phyloP scores from a whole-genome alignment of 2,113 vertebrate genomes.

The Ageneiosus marmoratus region DNA sequence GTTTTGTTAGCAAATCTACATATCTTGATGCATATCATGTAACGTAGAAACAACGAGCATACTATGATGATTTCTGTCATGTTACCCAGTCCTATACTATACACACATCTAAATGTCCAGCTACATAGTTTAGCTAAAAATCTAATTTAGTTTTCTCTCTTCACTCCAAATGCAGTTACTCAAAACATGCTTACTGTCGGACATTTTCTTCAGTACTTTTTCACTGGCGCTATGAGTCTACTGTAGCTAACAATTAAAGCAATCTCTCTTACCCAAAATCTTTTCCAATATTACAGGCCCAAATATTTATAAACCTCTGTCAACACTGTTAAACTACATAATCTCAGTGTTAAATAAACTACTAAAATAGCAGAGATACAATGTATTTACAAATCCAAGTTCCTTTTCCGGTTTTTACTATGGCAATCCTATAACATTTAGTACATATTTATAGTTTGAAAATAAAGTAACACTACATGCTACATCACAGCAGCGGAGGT shows the following conservation, averaged over 20 bases:
- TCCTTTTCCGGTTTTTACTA: neutral
- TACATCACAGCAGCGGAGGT: neutral
- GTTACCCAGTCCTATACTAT: neutral
- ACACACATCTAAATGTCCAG: neutral
- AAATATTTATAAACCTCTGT: neutral
- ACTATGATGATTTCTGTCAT: neutral
- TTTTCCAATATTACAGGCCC: neutral
- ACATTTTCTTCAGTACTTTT: neutral
- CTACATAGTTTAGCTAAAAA: neutral
- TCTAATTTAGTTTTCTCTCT: too few species aligned
- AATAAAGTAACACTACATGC: neutral
- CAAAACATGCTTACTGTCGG: neutral
- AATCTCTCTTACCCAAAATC: neutral
- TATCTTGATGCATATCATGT: neutral
- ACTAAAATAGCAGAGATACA: neutral
- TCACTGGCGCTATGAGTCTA: neutral
- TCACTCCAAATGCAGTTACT: too few species aligned
- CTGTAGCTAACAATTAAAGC: neutral
- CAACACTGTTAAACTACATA: neutral
- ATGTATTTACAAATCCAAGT: neutral
- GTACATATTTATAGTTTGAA: neutral
- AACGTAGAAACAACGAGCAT: neutral
- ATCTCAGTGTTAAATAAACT: constrained; percentile 1
- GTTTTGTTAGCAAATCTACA: neutral
- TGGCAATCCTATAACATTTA: neutral